Evolutionary conservation across 2,797 vertebrate genomes (phyloP).

Genomic region (Chiloscyllium punctatum): DNA sequence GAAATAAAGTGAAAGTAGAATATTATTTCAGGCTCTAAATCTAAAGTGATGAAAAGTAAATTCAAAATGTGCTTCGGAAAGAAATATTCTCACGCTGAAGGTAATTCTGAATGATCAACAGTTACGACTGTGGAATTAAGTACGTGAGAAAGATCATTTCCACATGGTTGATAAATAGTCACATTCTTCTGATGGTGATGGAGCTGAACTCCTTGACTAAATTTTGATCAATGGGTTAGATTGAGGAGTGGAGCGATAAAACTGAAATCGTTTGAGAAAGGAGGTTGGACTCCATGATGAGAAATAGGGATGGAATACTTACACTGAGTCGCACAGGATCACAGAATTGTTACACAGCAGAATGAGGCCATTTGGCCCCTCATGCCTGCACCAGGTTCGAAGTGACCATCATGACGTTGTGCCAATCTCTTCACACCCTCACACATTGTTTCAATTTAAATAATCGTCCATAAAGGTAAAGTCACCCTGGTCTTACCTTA

Average conservation of each 20-base stretch:
- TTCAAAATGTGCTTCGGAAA: background rate
- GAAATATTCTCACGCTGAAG: background rate
- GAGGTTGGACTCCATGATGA: background rate
- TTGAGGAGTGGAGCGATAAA: background rate
- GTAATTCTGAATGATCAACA: background rate
- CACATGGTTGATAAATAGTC: background rate
- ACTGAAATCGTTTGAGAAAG: background rate
- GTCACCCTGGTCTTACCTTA: no score
- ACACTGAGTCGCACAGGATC: background rate
- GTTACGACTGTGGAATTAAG: background rate
- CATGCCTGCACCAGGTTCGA: no score
- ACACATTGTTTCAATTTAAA: no score
- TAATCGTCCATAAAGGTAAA: no score
- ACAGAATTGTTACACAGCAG: no score
- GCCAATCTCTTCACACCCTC: no score
- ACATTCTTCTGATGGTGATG: background rate
- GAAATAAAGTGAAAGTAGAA: constrained; percentile 1
- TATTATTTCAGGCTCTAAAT: background rate
- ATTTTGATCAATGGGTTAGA: background rate
- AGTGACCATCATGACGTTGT: no score
- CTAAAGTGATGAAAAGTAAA: constrained; percentile 20
- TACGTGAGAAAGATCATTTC: background rate
- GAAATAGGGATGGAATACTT: background rate
- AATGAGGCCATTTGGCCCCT: no score
- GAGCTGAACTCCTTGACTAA: background rate